Conservation (phyloP, 2,888 invertebrate genomes). For the Podotricha telesiphe region DNA sequence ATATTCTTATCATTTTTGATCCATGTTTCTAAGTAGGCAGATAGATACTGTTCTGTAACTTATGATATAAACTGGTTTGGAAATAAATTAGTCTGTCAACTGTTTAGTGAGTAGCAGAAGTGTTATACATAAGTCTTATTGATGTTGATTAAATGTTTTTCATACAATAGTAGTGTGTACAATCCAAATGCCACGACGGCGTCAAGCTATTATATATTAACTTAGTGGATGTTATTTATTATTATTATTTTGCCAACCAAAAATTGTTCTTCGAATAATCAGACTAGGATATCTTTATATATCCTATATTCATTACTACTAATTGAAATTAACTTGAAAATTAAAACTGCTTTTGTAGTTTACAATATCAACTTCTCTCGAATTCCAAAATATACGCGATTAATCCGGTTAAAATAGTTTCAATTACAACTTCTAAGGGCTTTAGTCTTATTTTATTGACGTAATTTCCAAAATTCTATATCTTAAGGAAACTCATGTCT, state of each 20-base stretch:
- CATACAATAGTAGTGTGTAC: no score
- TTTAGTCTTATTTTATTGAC: neutral
- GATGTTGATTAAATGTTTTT: no score
- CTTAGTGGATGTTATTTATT: slow-evolving; percentile 3
- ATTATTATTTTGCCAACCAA: neutral
- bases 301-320: neutral
- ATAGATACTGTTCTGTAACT: no score
- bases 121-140: no score
- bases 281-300: slow-evolving; percentile 1
- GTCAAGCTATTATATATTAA: neutral
- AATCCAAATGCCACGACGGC: neutral
- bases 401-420: no score
- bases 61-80: no score
- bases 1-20: no score
- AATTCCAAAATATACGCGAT: no score
- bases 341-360: neutral
- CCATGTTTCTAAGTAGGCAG: no score
- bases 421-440: neutral
- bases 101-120: no score
- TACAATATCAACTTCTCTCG: neutral
- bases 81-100: no score
- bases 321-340: neutral
- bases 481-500: slow-evolving; percentile 20
- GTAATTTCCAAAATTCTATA: slow-evolving; percentile 10
- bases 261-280: neutral